Base-by-base conservation (phyloP, 2,888 invertebrate species). In the Aphidius colemani region DNA sequence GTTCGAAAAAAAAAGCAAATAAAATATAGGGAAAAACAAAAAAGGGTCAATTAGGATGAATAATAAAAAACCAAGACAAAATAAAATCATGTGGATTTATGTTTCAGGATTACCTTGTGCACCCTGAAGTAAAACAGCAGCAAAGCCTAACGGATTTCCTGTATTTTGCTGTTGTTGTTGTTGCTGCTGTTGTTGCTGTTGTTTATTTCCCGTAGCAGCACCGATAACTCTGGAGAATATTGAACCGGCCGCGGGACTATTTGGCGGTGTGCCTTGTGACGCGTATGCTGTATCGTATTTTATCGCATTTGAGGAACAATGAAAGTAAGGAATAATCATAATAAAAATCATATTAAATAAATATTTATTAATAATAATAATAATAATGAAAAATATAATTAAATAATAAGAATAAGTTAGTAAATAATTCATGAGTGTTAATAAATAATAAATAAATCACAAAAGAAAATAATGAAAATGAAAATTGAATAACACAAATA, bases 41-140 rank as follows among this genome's bases (percentile, higher is more conserved):
- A 57, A 30, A 30, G 46, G 39, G 45, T 57, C n/a, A 45, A 46
- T 57, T 57, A 57, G 46, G 39, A 46, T 7, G 48, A 13, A 30
- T 45, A 9, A 39, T n/a, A 48, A 10, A 13, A 30, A 30, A 30
- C 30, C 30, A 30, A 5, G 30, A 30, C 30, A 30, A 30, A 30
- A 30, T 30, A 4, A 30, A 30, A 30, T 30, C 5, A 30, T 30
- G 11, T 7, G 6, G 11, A n/a, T 6, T 53, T 30, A 18, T 57
- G 56, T 53, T 53, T 51, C 63, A 68, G 49, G 63, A 69, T 79
- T 82, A 84, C 83, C 83, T 84, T 84, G 83, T 64, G 81, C 81
- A 68, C 83, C 82, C 72, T 83, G 83, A 59, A 83, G 78, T 65
- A 84, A 78, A 55, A 81, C 83, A 66, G 83, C 81, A 73, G 81